Conservation (phyloP, 2,113 vertebrate genomes). For the Catharus bicknelli region DNA sequence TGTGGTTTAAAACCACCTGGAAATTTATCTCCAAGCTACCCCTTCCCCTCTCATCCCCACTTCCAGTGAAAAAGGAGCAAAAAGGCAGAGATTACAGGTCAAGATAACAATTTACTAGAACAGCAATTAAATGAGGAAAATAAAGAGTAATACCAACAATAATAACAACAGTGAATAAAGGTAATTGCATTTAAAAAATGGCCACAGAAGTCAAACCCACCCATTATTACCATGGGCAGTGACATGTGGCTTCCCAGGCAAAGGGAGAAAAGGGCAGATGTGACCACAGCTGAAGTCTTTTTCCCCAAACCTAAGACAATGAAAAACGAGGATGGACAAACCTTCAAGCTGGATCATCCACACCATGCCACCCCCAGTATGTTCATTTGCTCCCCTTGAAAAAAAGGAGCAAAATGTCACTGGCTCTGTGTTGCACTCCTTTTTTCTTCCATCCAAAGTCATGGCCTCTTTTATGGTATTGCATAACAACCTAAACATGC, state of each 20-base stretch:
- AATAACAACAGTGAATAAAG: background rate
- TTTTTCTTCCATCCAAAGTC: background rate
- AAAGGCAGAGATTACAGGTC: background rate
- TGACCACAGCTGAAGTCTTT: background rate
- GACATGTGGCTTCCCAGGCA: background rate
- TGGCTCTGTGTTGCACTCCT: accelerated
- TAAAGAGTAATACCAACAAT: background rate
- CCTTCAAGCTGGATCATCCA: background rate
- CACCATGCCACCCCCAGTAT: background rate
- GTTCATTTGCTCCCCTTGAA: background rate
- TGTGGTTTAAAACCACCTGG: background rate
- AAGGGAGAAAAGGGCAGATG: background rate
- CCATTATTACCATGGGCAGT: background rate
- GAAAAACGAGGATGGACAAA: background rate
- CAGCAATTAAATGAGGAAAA: background rate
- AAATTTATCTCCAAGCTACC: background rate
- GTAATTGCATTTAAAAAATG: background rate
- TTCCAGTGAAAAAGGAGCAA: background rate
- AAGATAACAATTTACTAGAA: background rate
- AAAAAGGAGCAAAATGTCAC: background rate
- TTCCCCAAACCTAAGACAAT: background rate
- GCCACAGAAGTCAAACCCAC: background rate
- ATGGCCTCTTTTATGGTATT: background rate
- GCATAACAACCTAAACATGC: background rate
- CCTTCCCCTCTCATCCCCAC: background rate